These are phyloP conservation scores for Streptopelia turtur DNA, from an alignment of 2,797 vertebrate genomes.

Conservation along the genomic window DNA sequence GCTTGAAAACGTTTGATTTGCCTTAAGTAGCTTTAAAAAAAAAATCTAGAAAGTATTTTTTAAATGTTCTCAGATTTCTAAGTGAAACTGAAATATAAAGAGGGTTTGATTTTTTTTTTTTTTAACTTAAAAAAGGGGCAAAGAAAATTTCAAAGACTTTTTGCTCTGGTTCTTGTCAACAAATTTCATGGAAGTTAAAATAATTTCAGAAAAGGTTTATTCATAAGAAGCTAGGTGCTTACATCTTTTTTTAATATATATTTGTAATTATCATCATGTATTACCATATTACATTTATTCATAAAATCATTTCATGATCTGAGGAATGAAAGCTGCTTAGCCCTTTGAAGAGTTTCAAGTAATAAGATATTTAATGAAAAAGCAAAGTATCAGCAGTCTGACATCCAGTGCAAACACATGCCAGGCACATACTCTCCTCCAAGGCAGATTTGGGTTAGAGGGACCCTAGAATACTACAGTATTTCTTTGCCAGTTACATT, in stretches of 20 bases:
- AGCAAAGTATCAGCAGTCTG: slow-evolving; percentile 12
- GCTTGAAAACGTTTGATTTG: slow-evolving; percentile 8
- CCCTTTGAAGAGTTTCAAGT: slow-evolving; percentile 45
- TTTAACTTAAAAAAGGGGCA: not conserved
- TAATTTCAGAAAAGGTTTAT: not conserved
- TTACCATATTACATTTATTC: slow-evolving; percentile 43
- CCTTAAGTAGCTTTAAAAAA: not conserved
- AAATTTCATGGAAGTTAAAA: slow-evolving; percentile 36
- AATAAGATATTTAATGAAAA: slow-evolving; percentile 51
- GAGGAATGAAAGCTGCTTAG: slow-evolving; percentile 38
- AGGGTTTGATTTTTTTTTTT: not conserved
- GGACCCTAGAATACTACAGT: not conserved
- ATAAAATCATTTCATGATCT: slow-evolving; percentile 35
- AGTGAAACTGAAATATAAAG: not conserved
- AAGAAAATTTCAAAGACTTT: slow-evolving; percentile 30
- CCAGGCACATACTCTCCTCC: not conserved
- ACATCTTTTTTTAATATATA: not conserved
- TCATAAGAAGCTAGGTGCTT: not conserved
- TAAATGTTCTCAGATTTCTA: not conserved
- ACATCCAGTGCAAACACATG: not conserved
- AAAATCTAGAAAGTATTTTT: not conserved
- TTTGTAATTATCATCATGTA: slow-evolving; percentile 27
- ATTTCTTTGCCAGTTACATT: not conserved
- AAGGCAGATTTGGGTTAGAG: not conserved
- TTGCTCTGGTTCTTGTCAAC: not conserved